Conservation (phyloP, 2,797 vertebrate species). For the Crypturellus tataupa region DNA sequence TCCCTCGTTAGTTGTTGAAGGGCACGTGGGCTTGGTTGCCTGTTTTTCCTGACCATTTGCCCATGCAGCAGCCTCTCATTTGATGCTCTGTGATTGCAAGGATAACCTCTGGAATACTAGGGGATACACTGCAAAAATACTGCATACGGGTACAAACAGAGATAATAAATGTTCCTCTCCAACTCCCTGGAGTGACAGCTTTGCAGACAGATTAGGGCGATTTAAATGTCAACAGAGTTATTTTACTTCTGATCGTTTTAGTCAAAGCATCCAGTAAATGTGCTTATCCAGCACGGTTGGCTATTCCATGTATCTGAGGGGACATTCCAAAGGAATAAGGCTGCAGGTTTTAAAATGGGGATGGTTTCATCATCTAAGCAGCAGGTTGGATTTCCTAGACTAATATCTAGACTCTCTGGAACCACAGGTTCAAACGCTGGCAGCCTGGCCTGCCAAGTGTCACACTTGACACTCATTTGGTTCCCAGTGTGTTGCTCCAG, state of each 20-base stretch:
- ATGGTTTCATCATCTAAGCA: constrained; percentile 69
- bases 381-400: constrained; percentile 72
- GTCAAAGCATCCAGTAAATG: constrained; percentile 54
- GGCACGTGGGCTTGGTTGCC: background rate
- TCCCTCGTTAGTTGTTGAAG: background rate
- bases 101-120: background rate
- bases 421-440: constrained; percentile 72
- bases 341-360: constrained; percentile 63
- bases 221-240: constrained; percentile 69
- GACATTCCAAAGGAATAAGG: constrained; percentile 70
- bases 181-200: background rate
- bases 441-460: constrained; percentile 50
- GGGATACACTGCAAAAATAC: background rate
- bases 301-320: constrained; percentile 50
- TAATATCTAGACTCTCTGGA: constrained; percentile 70
- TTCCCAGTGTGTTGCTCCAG: background rate
- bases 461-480: background rate
- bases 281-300: constrained; percentile 43
- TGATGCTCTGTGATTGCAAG: background rate
- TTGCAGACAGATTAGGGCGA: background rate
- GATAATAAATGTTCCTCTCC: background rate
- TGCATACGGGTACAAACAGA: background rate
- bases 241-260: constrained; percentile 65
- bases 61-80: background rate
- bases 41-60: background rate